Evolutionary conservation across 2,113 vertebrate genomes (phyloP).

Genomic region (Crotalus horridus): DNA sequence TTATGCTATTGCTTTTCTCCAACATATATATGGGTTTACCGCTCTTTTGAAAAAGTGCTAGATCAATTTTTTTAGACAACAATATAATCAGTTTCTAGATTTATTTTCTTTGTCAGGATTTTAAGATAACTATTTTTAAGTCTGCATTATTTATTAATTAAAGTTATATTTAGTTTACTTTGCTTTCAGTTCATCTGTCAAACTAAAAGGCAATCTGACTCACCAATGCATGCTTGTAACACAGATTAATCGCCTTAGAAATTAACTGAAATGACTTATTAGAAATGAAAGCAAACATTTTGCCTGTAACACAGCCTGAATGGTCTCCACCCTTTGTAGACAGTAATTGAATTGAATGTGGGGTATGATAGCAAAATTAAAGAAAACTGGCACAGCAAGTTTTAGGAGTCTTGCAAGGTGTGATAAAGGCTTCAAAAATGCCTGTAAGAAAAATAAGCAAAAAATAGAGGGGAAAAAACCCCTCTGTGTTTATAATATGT

Average conservation of each 20-base stretch:
- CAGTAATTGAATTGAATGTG: not conserved
- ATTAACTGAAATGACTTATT: not conserved
- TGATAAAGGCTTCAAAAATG: not conserved
- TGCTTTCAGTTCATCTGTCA: not conserved
- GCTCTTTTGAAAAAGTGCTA: not conserved
- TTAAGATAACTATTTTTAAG: not conserved
- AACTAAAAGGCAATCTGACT: slow-evolving; percentile 3
- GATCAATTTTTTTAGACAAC: not conserved
- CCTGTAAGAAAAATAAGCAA: not conserved
- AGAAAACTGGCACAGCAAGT: slow-evolving; percentile 6
- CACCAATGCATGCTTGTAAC: not conserved
- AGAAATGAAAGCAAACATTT: not conserved
- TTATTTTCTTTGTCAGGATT: not conserved
- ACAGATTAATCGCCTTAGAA: not conserved
- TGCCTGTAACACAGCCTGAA: not conserved
- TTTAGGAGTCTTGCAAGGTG: not conserved
- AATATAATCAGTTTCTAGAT: not conserved
- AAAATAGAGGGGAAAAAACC: not conserved
- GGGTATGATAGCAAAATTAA: not conserved
- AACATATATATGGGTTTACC: not conserved
- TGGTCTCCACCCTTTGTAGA: not conserved
- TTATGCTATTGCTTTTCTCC: not conserved
- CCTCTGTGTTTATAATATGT: not conserved
- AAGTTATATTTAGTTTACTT: not conserved
- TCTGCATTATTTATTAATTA: not conserved